phyloP scores from a whole-genome alignment of 2,797 vertebrate genomes.

The Tragelaphus oryx region DNA sequence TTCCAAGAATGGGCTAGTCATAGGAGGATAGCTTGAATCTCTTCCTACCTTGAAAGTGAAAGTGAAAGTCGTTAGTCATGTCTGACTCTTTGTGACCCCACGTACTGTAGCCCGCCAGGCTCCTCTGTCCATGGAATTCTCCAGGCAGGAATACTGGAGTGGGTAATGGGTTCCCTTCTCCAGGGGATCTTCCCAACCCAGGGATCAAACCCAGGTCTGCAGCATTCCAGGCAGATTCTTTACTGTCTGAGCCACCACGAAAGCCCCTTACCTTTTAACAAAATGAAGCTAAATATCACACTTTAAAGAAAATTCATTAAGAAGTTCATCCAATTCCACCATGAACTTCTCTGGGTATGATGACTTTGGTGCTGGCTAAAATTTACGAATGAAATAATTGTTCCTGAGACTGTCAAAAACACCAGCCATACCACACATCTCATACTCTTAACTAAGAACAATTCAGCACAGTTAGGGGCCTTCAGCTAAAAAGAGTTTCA shows the following conservation, averaged over 20 bases:
- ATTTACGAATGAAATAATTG: constrained; percentile 55
- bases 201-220: neutral
- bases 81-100: neutral
- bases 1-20: neutral
- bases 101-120: neutral
- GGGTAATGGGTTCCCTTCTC: neutral
- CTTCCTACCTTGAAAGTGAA: neutral
- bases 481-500: constrained; percentile 65
- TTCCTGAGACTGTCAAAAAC: constrained; percentile 63
- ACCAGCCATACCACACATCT: constrained; percentile 58
- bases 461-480: constrained; percentile 73
- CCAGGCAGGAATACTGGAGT: neutral
- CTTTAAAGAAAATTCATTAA: constrained; percentile 61
- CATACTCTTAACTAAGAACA: constrained; percentile 74
- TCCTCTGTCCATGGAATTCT: neutral
- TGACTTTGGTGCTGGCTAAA: constrained; percentile 65
- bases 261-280: neutral
- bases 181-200: neutral
- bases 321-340: constrained; percentile 66
- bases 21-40: neutral
- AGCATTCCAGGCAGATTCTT: neutral
- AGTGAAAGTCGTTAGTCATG: fast-evolving
- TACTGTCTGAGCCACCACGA: neutral
- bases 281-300: neutral
- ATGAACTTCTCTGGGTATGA: constrained; percentile 45